Evolutionary conservation across 1,140 invertebrate genomes (phyloP).

Genomic region (Trachymyrmex septentrionalis): DNA sequence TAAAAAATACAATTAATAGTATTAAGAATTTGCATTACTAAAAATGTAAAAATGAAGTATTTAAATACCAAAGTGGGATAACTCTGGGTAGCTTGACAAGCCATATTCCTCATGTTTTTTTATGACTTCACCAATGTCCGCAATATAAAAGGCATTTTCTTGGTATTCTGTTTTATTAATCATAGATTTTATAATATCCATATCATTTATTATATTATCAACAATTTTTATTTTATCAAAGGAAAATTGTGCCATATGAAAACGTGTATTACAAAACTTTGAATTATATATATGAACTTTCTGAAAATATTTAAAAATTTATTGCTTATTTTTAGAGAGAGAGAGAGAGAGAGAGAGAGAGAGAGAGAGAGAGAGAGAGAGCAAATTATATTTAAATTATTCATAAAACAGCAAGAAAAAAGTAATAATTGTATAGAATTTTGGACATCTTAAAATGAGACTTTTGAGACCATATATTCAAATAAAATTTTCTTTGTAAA

Average conservation of each 20-base stretch:
- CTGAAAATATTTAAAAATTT: conserved; percentile 3
- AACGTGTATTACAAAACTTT: background rate
- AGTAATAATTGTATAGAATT: too few relatives aligned
- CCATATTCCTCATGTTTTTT: conserved; percentile 89
- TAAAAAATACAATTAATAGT: conserved; percentile 61
- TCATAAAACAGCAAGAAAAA: background rate
- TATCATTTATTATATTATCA: conserved; percentile 76
- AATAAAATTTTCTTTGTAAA: too few relatives aligned
- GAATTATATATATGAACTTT: background rate
- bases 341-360: too few relatives aligned
- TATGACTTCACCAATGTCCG: conserved; percentile 89
- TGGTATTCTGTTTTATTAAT: conserved; percentile 79
- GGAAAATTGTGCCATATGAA: conserved; percentile 52
- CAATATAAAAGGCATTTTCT: conserved; percentile 90
- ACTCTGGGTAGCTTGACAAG: conserved; percentile 89
- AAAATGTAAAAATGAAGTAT: conserved; percentile 44
- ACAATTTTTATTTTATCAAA: conserved; percentile 76
- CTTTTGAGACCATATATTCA: too few relatives aligned
- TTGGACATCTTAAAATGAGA: too few relatives aligned
- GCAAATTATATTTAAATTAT: background rate
- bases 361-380: too few relatives aligned
- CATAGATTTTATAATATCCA: conserved; percentile 79
- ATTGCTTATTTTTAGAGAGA: background rate
- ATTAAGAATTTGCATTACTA: conserved; percentile 66
- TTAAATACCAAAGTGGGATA: conserved; percentile 87